Evolutionary conservation across 2,113 vertebrate genomes (phyloP).

Genomic region (Ammospiza nelsoni): DNA sequence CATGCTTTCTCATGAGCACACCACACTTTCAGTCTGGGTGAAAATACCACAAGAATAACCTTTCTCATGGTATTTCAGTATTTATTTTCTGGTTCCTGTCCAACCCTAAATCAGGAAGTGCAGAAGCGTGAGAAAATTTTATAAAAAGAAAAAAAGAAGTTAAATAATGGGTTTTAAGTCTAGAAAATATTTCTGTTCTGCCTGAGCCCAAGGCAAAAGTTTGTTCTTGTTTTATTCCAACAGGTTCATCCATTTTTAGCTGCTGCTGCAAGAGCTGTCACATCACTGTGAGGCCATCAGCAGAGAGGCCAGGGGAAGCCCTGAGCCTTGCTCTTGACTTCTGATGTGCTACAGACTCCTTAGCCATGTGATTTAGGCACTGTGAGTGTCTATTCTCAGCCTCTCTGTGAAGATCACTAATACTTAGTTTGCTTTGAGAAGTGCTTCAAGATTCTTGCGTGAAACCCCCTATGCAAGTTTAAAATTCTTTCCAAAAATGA

Average conservation of each 20-base stretch:
- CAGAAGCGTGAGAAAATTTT: constrained; percentile 69
- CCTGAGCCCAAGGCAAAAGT: neutral
- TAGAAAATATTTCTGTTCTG: constrained; percentile 42
- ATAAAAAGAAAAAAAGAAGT: constrained; percentile 56
- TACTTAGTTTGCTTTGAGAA: neutral
- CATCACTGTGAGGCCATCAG: neutral
- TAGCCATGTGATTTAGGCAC: neutral
- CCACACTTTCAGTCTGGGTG: constrained; percentile 61
- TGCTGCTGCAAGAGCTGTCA: neutral
- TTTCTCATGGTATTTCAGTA: constrained; percentile 71
- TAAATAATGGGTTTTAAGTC: constrained; percentile 42
- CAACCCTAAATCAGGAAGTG: constrained; percentile 69
- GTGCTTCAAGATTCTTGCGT: neutral
- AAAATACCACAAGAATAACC: constrained; percentile 72
- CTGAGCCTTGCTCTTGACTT: neutral
- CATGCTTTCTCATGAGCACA: constrained; percentile 54
- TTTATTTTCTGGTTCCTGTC: constrained; percentile 71
- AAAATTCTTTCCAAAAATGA: neutral
- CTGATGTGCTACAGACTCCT: neutral
- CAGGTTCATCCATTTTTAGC: constrained; percentile 41
- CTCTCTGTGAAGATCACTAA: neutral
- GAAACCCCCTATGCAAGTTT: neutral
- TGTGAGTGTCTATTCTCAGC: neutral
- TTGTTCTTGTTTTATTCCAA: constrained; percentile 14
- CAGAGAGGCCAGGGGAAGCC: neutral